Conservation (phyloP, 92 coral and sea anemone genomes). For the Hydrozoanthus gracilis region DNA sequence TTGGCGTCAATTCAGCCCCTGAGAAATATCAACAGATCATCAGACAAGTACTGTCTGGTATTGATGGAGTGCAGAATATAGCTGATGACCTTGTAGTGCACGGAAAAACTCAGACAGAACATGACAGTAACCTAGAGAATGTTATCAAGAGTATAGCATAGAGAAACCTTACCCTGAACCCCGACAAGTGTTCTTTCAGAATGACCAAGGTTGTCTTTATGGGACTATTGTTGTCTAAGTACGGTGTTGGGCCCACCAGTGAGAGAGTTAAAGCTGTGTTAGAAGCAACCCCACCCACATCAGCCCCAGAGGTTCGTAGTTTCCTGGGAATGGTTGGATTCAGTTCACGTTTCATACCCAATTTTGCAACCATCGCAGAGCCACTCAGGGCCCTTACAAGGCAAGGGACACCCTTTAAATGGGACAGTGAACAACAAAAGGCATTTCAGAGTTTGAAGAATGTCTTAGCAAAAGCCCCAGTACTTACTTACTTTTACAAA, state of each 20-base stretch:
- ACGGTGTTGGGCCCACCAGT: slow-evolving; percentile 66
- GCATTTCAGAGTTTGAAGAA: slow-evolving; percentile 56
- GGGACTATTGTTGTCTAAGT: slow-evolving; percentile 59
- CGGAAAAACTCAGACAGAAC: slow-evolving; percentile 46
- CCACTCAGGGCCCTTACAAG: slow-evolving; percentile 57
- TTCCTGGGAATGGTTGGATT: not conserved
- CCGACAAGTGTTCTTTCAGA: slow-evolving; percentile 59
- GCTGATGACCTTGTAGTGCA: slow-evolving; percentile 60
- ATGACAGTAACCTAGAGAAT: slow-evolving; percentile 54
- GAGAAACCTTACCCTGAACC: slow-evolving; percentile 62
- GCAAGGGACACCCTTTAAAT: slow-evolving; percentile 46
- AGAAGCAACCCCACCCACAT: slow-evolving; percentile 40
- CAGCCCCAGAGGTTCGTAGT: slow-evolving; percentile 43
- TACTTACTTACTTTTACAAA: slow-evolving; percentile 58
- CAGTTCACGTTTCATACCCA: slow-evolving; percentile 29
- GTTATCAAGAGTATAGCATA: slow-evolving; percentile 54
- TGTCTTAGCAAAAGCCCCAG: slow-evolving; percentile 51
- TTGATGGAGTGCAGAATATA: slow-evolving; percentile 54
- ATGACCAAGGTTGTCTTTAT: slow-evolving; percentile 67
- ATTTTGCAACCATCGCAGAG: slow-evolving; percentile 62
- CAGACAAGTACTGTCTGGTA: slow-evolving; percentile 26
- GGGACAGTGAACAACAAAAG: slow-evolving; percentile 47
- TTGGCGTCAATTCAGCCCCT: slow-evolving; percentile 61
- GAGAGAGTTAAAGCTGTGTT: slow-evolving; percentile 64
- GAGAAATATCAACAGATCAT: slow-evolving; percentile 64